Conservation (phyloP, 2,113 vertebrate species). For the Ophthalmolycus amberensis region DNA sequence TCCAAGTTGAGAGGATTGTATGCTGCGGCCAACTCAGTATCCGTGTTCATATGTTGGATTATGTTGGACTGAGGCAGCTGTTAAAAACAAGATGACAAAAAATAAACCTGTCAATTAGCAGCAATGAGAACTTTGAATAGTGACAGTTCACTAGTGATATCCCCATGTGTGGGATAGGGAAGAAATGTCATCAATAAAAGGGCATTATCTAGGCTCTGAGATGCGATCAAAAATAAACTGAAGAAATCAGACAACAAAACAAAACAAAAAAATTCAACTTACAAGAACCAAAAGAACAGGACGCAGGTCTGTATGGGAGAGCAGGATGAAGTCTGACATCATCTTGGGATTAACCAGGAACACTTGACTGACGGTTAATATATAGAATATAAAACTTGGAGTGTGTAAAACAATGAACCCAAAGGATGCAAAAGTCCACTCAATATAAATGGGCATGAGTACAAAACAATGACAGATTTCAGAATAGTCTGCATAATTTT, state of each 20-base stretch:
- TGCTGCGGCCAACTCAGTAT: conserved; percentile 34
- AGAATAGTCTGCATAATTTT: conserved; percentile 35
- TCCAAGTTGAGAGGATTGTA: conserved; percentile 41
- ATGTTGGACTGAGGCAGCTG: conserved; percentile 62
- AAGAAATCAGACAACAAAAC: conserved; percentile 20
- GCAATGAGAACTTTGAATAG: neutral
- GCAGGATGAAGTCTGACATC: conserved; percentile 79
- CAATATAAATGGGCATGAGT: conserved; percentile 37
- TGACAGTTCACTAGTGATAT: neutral
- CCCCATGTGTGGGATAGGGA: neutral
- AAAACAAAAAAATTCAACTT: conserved; percentile 73
- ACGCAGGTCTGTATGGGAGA: conserved; percentile 69
- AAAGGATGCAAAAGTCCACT: conserved; percentile 58
- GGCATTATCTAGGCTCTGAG: neutral
- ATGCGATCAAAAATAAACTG: conserved; percentile 21
- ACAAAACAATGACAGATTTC: conserved; percentile 45
- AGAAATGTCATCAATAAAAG: conserved; percentile 6
- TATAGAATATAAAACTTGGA: conserved; percentile 48
- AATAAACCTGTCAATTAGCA: neutral
- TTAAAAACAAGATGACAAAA: conserved; percentile 46
- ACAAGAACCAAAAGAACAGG: conserved; percentile 79
- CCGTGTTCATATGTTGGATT: conserved; percentile 42
- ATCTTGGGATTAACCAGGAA: conserved; percentile 79
- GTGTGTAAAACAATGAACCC: conserved; percentile 62
- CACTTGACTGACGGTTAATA: conserved; percentile 66